A percentile compares a stretch with the other conserved stretches of the same genome.
Conservation (phyloP, 2,797 vertebrate species). For the Champsocephalus esox region DNA sequence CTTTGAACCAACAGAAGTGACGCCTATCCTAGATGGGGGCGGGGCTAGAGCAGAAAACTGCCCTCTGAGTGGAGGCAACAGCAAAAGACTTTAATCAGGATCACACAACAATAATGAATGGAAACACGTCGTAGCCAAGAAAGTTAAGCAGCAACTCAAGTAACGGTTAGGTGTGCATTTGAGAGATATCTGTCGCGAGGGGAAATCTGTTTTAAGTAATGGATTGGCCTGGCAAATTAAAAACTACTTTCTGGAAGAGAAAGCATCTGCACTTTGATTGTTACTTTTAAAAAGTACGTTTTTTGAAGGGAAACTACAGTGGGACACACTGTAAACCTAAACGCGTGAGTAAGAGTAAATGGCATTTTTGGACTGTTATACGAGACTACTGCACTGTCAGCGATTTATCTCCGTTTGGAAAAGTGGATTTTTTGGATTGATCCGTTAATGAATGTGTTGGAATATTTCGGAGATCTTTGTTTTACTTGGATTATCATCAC, state of each 20-base stretch:
- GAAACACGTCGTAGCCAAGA: conserved; percentile 81
- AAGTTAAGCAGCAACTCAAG: conserved; percentile 70
- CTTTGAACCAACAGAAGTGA: conserved; percentile 42
- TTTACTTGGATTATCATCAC: conserved; percentile 47
- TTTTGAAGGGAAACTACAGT: conserved; percentile 51
- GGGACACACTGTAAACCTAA: conserved; percentile 49
- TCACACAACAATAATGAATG: conserved; percentile 86
- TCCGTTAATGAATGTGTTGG: conserved; percentile 46
- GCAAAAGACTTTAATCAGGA: conserved; percentile 72
- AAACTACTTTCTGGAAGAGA: conserved; percentile 59
- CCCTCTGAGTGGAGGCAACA: conserved; percentile 73
- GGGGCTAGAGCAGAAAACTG: conserved; percentile 58
- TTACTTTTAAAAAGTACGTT: conserved; percentile 59
- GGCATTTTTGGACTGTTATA: conserved; percentile 60
- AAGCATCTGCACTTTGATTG: conserved; percentile 59
- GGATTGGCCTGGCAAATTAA: conserved; percentile 74
- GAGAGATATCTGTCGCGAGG: conserved; percentile 45
- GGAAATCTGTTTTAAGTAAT: conserved; percentile 60
- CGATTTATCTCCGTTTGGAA: conserved; percentile 29
- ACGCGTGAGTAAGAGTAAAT: conserved; percentile 60
- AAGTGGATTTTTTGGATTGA: conserved; percentile 57
- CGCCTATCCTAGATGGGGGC: conserved; percentile 37
- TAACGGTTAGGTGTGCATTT: conserved; percentile 43
- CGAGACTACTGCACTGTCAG: conserved; percentile 57
- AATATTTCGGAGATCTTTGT: conserved; percentile 10